Conservation (phyloP, 2,113 vertebrate genomes). For the Nothobranchius kuhntae region DNA sequence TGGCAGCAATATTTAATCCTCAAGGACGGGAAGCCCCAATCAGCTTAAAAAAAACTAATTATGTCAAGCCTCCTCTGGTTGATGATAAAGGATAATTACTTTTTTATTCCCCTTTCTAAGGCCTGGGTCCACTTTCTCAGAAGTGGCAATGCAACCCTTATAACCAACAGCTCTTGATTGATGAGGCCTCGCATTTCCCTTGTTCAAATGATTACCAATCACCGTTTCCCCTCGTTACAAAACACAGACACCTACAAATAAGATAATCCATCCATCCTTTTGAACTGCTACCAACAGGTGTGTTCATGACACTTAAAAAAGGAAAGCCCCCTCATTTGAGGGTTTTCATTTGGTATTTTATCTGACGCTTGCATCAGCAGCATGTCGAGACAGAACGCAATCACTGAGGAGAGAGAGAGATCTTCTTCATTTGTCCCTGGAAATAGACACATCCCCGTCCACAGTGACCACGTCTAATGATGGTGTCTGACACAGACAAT, state of each 20-base stretch:
- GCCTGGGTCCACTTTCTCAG: slow-evolving; percentile 69
- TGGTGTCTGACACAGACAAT: slow-evolving; percentile 53
- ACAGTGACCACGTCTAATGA: slow-evolving; percentile 58
- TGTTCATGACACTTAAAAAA: slow-evolving; percentile 30
- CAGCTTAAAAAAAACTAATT: slow-evolving; percentile 73
- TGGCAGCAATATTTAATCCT: slow-evolving; percentile 66
- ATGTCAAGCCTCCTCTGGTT: slow-evolving; percentile 77
- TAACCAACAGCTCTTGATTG: slow-evolving; percentile 74
- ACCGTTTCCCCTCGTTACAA: slow-evolving; percentile 46
- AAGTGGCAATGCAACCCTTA: slow-evolving; percentile 78
- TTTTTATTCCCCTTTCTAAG: slow-evolving; percentile 75
- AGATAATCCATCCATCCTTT: slow-evolving; percentile 29
- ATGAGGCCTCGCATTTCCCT: slow-evolving; percentile 74
- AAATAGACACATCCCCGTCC: slow-evolving; percentile 47
- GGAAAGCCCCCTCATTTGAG: slow-evolving; percentile 40
- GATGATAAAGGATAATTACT: slow-evolving; percentile 84
- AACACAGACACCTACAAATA: slow-evolving; percentile 14
- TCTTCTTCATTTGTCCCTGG: slow-evolving; percentile 49
- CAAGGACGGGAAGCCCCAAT: slow-evolving; percentile 70
- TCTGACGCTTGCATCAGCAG: slow-evolving; percentile 53
- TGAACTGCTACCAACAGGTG: slow-evolving; percentile 43
- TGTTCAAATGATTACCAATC: slow-evolving; percentile 78
- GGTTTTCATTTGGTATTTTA: slow-evolving; percentile 68
- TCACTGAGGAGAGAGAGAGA: slow-evolving; percentile 34
- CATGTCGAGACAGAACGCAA: slow-evolving; percentile 47